Base-by-base conservation (phyloP, 2,888 invertebrate species). In the Dryadula phaetusa region DNA sequence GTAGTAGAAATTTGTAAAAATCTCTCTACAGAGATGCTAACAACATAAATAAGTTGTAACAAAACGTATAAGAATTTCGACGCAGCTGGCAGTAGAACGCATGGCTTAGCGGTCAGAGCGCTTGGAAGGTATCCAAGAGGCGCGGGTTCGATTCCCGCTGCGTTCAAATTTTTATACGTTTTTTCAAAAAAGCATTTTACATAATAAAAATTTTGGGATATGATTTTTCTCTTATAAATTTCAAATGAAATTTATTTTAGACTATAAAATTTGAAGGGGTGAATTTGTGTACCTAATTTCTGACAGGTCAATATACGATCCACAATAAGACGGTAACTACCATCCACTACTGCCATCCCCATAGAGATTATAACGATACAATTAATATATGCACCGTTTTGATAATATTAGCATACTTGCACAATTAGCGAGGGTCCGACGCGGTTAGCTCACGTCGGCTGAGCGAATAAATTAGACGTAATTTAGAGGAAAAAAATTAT, bases 331-430 rank as follows among this genome's bases (percentile, higher is more conserved):
- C 32, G 28, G 32, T 8, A 18, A 60, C 18, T 28, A 60, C n/a
- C n/a, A n/a, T n/a, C n/a, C n/a, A n/a, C n/a, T 60, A 32, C 18
- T 12, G 12, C 18, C 60, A 44, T 44, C 44, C 60, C 46, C 28
- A 46, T 44, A 6, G 28, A 44, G 44, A 44, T 60, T 60, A 60
- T 16, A 46, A 44, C 46, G 28, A 60, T 44, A 60, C 82, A 84
- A 82, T 84, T 82, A 79, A 82, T 75, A 74, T 75, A 72, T 75
- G 68, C 72, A 73, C 74, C 74, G 70, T 70, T 77, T 75, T 75
- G 74, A 76, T 78, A 74, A 72, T 70, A 84, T 84, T 84, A 79
- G 74, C 83, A 84, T 84, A 81, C 79, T 80, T 72, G 72, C 66
- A 75, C 80, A 76, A 81, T 83, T 82, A 82, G 71, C 75, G 77